Base-by-base conservation (phyloP, 2,113 vertebrate genomes). In the Orientallactaga bullata region DNA sequence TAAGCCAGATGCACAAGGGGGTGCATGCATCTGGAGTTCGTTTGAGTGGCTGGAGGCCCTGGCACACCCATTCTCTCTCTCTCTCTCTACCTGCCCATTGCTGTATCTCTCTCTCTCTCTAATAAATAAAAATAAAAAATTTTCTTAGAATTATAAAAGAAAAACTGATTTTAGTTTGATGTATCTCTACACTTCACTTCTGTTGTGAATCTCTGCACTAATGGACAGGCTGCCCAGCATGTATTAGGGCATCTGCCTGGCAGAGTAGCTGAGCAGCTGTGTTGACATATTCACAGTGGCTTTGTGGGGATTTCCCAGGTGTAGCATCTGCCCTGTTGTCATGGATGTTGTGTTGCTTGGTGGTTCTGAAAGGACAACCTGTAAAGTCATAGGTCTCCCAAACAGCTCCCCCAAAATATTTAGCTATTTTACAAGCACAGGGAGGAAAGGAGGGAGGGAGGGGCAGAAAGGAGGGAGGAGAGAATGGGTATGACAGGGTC, bases 331-430 rank as follows among this genome's bases (percentile, higher is more conserved):
- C n/a, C 80, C 12, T 1, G 69, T 28, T 18, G 74, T 82, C 77
- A 80, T 5, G 71, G 88, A 81, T 51, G 15, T 17, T 2, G 23
- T 13, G 65, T 18, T 61, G 69, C 71, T 71, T 63, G 86, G 85
- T 42, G 68, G 84, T 42, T 74, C 42, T 76, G 81, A 58, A 65
- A 47, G 28, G 86, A 78, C 63, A 65, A 66, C 69, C 66, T 86
- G 35, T 23, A 37, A 68, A 80, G 15, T 63, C 94, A 73, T 8
- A 73, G 55, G 68, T 92, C 82, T 89, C 91, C 60, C 32, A 71
- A 60, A 12, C 51, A 51, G 12, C 51, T n/a, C n/a, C n/a, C n/a
- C n/a, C n/a, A n/a, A n/a, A n/a, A n/a, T n/a, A n/a, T n/a, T n/a
- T n/a, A n/a, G n/a, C n/a, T n/a, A n/a, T n/a, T n/a, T n/a, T n/a